Evolutionary conservation across 2,888 invertebrate genomes (phyloP), one percentile per base, ranked within the genome.

Genomic region (Temnothorax unifasciatus): DNA sequence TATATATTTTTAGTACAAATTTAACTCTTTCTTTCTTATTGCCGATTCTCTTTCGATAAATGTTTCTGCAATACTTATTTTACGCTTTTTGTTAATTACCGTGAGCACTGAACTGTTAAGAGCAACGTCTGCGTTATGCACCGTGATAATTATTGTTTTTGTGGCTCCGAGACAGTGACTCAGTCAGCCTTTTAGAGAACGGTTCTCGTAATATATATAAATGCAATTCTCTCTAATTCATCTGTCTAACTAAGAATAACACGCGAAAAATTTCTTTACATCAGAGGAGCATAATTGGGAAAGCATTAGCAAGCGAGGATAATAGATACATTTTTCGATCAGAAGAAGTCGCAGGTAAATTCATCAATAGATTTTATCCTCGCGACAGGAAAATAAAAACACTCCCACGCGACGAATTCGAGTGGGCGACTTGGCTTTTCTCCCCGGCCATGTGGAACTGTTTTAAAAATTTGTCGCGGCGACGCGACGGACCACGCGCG

Each of bases 81-180:
- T 41, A n/a, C 34, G 47, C 61, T 47, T 59, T 47, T 61, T 34
- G 9, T 61, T 47, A 47, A 47, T 47, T 61, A 61, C 21, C 15
- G 15, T 50, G 63, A 5, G 15, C 34, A 63, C n/a, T 50, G 63
- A 34, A 63, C 64, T 54, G 54, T 57, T 41, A 41, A 73, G 21
- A 57, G 71, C 54, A 73, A 73, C 54, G 71, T 38, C 71, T 54
- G 41, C 21, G 18, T 38, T 64, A 64, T 18, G 11, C 8, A 50
- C 50, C 38, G 15, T 63, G 47, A 76, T 50, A 52, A 76, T 64
- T 63, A 50, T 76, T 50, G 47, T 50, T 75, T 63, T 75, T 75
- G 15, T 50, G 21, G 34, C 34, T 63, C 3, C 18, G 8, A 63
- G 63, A 63, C 38, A 47, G 9, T 61, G 13, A 73, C 15, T 47